Evolutionary conservation across 2,888 invertebrate species (phyloP), one percentile per base, ranked within the genome.

Genomic region (Cabera pusaria): DNA sequence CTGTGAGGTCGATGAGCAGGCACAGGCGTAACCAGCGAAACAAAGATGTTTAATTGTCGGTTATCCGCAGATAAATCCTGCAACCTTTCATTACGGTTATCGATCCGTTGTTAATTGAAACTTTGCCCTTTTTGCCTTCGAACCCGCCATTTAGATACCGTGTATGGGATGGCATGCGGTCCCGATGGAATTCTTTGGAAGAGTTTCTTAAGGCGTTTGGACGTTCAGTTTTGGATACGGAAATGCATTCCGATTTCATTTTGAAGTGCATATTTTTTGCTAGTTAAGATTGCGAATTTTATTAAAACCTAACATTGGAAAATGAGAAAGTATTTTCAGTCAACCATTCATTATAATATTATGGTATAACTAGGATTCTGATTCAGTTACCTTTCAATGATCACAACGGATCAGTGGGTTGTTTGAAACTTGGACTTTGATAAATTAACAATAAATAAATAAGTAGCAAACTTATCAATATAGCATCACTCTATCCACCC

Each of bases 41-140:
- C 84, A 84, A 82, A 83, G 85, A 79, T 74, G 71, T 78, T 81
- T 87, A 87, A 87, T 87, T 86, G 80, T 72, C 60, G 84, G 85
- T 76, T 82, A 73, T 67, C 71, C 64, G 70, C 48, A 77, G 72
- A 83, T 85, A 84, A 84, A 85, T 85, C 81, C 72, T 59, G 60
- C 59, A 86, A 79, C 88, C 85, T 47, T 72, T 85, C 78, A 88
- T 88, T 87, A 88, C 68, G 57, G 58, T 71, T 75, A 80, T 83
- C 79, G 74, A 70, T 76, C 22, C 74, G 76, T 85, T 79, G 79
- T 84, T 88, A 87, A 88, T 88, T 87, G 87, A 88, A 86, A 76
- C 64, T 66, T 66, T 66, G 58, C 69, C 64, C 73, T 74, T 77
- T 71, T 78, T 76, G 49, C 44, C 40, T 46, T 39, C 36, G 21